A percentile compares a stretch with the other conserved stretches of the same genome.
phyloP scores from a whole-genome alignment of 2,113 vertebrate genomes.

The Rana temporaria region DNA sequence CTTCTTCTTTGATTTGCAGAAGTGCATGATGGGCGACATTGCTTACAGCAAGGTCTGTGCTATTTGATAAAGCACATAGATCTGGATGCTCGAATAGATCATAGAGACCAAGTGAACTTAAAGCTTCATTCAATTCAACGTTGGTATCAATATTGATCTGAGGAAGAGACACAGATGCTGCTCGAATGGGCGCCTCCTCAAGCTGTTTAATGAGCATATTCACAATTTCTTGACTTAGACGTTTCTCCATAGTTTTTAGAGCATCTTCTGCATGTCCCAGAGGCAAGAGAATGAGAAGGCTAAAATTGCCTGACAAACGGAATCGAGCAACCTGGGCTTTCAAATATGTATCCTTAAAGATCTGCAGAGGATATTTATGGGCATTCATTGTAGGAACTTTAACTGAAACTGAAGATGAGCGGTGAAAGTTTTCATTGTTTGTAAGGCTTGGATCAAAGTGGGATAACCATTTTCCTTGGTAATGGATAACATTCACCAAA shows the following conservation, averaged over 20 bases:
- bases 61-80: slow-evolving; percentile 15
- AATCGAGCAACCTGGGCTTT: slow-evolving; percentile 35
- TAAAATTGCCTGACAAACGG: slow-evolving; percentile 23
- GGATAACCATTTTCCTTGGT: slow-evolving; percentile 39
- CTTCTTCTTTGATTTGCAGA: slow-evolving; percentile 25
- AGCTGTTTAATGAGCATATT: background rate
- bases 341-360: background rate
- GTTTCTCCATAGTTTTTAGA: background rate
- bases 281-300: slow-evolving; percentile 29
- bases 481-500: slow-evolving; percentile 18
- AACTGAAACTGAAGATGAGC: background rate
- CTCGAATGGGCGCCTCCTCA: background rate
- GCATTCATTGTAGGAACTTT: slow-evolving; percentile 21
- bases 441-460: slow-evolving; percentile 18
- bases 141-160: slow-evolving; percentile 17
- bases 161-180: slow-evolving; percentile 10
- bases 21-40: slow-evolving; percentile 23
- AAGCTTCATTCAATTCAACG: background rate
- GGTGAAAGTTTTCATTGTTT: background rate
- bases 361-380: slow-evolving; percentile 34
- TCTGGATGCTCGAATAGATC: slow-evolving; percentile 9
- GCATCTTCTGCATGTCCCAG: background rate
- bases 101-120: slow-evolving; percentile 27
- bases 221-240: slow-evolving; percentile 7
- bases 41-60: background rate